Conservation (phyloP, 1,140 invertebrate species). For the Panagrolaimus sp. region DNA sequence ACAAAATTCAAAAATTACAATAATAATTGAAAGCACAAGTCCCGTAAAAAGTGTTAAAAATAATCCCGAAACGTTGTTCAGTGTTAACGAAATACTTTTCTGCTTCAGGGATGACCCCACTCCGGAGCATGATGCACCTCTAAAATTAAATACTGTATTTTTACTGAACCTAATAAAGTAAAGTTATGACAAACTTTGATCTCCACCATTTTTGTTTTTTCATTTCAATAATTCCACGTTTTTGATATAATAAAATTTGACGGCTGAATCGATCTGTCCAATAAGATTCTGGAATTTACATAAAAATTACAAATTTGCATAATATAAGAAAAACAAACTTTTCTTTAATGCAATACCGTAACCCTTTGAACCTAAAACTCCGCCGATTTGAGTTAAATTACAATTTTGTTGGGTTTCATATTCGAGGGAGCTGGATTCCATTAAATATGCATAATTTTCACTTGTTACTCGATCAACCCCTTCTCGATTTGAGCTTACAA, state of each 20-base stretch:
- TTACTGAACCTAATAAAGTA: neutral
- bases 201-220: slow-evolving; percentile 59
- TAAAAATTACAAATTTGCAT: neutral
- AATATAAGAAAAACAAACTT: slow-evolving; percentile 26
- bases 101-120: slow-evolving; percentile 57
- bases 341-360: slow-evolving; percentile 65
- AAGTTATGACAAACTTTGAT: slow-evolving; percentile 49
- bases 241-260: slow-evolving; percentile 58
- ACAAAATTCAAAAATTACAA: slow-evolving; percentile 15
- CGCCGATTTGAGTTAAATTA: slow-evolving; percentile 94
- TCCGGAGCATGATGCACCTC: slow-evolving; percentile 55
- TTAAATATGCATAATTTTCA: slow-evolving; percentile 91
- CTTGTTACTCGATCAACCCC: slow-evolving; percentile 76
- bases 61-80: slow-evolving; percentile 57
- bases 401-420: slow-evolving; percentile 90
- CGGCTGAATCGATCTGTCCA: slow-evolving; percentile 57
- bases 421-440: slow-evolving; percentile 84
- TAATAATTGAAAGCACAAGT: slow-evolving; percentile 29
- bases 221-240: slow-evolving; percentile 59
- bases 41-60: slow-evolving; percentile 55
- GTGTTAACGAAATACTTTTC: slow-evolving; percentile 53
- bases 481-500: slow-evolving; percentile 80
- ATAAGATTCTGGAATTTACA: slow-evolving; percentile 49
- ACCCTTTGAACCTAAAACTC: slow-evolving; percentile 82
- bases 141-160: slow-evolving; percentile 26